Evolutionary conservation across 1,140 invertebrate species (phyloP).

Genomic region (Scaptodrosophila lebanonensis): DNA sequence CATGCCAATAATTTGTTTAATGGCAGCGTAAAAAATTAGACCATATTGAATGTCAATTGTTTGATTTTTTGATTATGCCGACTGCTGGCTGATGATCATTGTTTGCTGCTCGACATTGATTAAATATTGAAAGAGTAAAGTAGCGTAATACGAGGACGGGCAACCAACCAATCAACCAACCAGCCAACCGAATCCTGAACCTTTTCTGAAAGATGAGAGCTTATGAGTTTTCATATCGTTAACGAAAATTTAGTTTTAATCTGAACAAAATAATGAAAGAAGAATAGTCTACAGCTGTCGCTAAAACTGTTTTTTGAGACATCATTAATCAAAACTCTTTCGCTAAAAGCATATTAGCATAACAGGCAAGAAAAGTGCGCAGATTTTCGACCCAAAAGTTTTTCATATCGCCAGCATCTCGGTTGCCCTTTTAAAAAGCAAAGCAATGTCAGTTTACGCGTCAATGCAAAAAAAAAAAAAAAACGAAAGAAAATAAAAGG

Average conservation of each 20-base stretch:
- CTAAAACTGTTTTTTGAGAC: constrained; percentile 36
- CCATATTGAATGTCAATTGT: constrained; percentile 77
- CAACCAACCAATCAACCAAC: too few species aligned
- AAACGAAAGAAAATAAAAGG: constrained; percentile 35
- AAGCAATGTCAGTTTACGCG: constrained; percentile 69
- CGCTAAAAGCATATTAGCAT: constrained; percentile 57
- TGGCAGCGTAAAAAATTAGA: constrained; percentile 77
- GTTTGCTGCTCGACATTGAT: constrained; percentile 53
- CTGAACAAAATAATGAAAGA: background rate
- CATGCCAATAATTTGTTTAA: constrained; percentile 73
- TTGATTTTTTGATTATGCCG: constrained; percentile 71
- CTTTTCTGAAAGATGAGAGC: constrained; percentile 25
- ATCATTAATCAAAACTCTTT: constrained; percentile 76
- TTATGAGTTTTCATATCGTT: background rate
- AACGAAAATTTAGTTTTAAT: too few species aligned
- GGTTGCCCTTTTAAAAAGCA: constrained; percentile 43
- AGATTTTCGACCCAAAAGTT: constrained; percentile 1
- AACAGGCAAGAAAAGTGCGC: constrained; percentile 37
- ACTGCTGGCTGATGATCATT: constrained; percentile 10
- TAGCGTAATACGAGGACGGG: constrained; percentile 54
- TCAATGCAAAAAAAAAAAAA: constrained; percentile 12
- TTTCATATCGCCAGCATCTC: background rate
- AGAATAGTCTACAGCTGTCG: constrained; percentile 20
- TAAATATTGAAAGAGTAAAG: constrained; percentile 69
- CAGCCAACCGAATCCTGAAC: background rate